phyloP scores from a whole-genome alignment of 2,113 vertebrate species.

The Nothocercus julius region DNA sequence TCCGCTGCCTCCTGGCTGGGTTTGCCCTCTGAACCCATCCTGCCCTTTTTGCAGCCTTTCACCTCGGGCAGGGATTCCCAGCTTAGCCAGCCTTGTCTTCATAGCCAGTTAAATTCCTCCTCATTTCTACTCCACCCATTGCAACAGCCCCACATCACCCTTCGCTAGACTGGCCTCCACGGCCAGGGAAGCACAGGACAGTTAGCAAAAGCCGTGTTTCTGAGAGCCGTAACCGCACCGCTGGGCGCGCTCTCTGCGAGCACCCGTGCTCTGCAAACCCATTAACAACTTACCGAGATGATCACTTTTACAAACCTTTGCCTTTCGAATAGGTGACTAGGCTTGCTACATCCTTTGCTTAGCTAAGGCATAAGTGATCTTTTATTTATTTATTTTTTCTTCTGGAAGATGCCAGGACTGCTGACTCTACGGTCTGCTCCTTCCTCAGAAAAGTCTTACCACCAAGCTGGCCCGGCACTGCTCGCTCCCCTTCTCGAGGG shows the following conservation, averaged over 20 bases:
- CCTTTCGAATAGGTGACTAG: not conserved
- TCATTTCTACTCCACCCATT: fast-evolving
- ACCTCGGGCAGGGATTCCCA: not conserved
- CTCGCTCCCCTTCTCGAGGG: too few species aligned
- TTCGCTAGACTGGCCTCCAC: fast-evolving
- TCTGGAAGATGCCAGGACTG: not conserved
- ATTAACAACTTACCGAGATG: not conserved
- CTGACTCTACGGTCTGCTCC: not conserved
- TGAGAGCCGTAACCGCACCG: too few species aligned
- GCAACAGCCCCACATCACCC: fast-evolving
- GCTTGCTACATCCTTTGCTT: not conserved
- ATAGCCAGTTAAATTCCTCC: not conserved
- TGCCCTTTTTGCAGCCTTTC: not conserved
- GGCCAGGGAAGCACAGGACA: too few species aligned
- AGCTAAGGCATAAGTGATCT: not conserved
- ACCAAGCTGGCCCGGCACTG: too few species aligned
- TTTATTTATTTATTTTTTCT: not conserved
- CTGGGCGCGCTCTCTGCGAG: too few species aligned
- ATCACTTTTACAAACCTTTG: not conserved
- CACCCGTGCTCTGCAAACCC: not conserved
- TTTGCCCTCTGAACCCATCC: not conserved
- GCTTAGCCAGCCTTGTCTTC: not conserved
- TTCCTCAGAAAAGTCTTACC: too few species aligned
- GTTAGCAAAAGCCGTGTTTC: too few species aligned
- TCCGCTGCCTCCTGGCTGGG: too few species aligned